Percentiles rank a stretch among this genome's conserved stretches.
These are phyloP conservation scores for Nephrotoma guestfalica DNA, from an alignment of 2,888 invertebrate genomes.

Conservation along the genomic window DNA sequence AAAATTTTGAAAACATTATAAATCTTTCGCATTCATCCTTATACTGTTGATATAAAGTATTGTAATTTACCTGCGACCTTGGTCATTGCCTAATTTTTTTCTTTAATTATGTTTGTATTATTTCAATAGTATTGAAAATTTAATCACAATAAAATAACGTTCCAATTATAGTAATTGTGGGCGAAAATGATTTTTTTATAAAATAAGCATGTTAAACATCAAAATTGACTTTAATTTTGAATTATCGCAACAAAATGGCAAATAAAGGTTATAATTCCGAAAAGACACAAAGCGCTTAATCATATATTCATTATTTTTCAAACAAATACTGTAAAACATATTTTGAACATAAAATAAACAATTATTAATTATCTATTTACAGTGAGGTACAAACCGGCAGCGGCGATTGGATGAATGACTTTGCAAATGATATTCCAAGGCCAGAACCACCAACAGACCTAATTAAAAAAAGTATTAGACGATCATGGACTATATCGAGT, in stretches of 20 bases:
- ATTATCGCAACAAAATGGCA: neutral
- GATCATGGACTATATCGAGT: constrained; percentile 63
- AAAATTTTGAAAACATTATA: no score
- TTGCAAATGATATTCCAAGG: constrained; percentile 37
- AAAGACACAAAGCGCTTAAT: neutral
- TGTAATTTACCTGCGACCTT: no score
- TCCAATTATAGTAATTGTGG: neutral
- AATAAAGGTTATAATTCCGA: neutral
- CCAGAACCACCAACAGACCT: constrained; percentile 42
- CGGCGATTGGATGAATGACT: constrained; percentile 54
- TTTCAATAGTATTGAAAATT: no score
- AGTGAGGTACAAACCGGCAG: constrained; percentile 55
- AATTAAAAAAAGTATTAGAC: constrained; percentile 47
- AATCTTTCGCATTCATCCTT: no score
- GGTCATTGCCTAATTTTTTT: no score
- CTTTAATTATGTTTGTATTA: no score
- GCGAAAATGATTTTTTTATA: neutral
- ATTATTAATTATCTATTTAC: constrained; percentile 27
- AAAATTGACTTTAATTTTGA: neutral
- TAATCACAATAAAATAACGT: neutral
- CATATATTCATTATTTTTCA: neutral
- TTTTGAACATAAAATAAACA: neutral
- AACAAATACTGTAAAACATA: neutral
- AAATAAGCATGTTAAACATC: neutral
- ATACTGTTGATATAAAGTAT: no score